Conservation (phyloP, 2,797 vertebrate genomes). For the Meriones psammophilus region DNA sequence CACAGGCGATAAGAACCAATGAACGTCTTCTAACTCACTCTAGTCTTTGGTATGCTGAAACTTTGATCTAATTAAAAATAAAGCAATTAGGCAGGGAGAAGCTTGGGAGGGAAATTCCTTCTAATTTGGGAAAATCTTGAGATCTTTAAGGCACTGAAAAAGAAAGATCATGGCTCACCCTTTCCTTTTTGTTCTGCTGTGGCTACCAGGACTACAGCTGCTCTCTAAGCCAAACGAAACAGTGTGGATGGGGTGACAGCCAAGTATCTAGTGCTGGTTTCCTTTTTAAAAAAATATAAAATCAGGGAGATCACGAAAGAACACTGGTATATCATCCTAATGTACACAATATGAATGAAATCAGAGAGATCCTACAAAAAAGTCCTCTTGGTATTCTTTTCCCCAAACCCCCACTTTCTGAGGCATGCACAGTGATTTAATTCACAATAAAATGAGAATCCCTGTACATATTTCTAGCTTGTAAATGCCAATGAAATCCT, state of each 20-base stretch:
- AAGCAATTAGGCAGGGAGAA: not conserved
- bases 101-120: not conserved
- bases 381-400: not conserved
- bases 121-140: constrained; percentile 51
- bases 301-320: not conserved
- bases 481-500: not conserved
- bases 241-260: not conserved
- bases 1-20: not conserved
- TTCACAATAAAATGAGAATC: constrained; percentile 13
- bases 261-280: not conserved
- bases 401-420: not conserved
- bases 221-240: constrained; percentile 26
- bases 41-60: constrained; percentile 40
- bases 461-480: not conserved
- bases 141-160: not conserved
- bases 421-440: not conserved
- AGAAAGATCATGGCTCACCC: not conserved
- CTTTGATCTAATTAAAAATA: constrained; percentile 22
- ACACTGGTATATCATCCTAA: not conserved
- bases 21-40: constrained; percentile 12
- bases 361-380: not conserved
- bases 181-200: not conserved
- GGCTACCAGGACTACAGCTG: constrained; percentile 11
- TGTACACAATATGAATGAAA: not conserved
- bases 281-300: not conserved